phyloP scores from a whole-genome alignment of 2,113 vertebrate genomes.

The Festucalex cinctus region DNA sequence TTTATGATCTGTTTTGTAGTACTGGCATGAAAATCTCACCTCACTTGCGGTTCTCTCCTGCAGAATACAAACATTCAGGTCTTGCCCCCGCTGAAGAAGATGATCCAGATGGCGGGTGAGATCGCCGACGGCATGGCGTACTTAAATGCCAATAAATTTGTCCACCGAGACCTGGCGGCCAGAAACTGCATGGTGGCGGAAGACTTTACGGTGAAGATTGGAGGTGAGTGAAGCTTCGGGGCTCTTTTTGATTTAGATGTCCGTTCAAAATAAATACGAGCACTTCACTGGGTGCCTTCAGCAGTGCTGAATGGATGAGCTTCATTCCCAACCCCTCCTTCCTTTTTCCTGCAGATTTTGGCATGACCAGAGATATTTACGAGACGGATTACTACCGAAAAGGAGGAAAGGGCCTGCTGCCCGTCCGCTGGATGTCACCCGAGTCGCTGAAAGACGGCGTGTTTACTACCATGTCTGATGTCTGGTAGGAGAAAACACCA shows the following conservation, averaged over 20 bases:
- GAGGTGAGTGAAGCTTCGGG: conserved; percentile 74
- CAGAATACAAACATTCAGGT: conserved; percentile 81
- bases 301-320: conserved; percentile 35
- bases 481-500: conserved; percentile 80
- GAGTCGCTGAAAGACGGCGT: conserved; percentile 97
- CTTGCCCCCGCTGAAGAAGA: conserved; percentile 94
- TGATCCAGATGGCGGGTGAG: conserved; percentile 99
- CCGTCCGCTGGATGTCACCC: conserved; percentile 98
- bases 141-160: conserved; percentile 98
- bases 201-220: conserved; percentile 97
- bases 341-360: conserved; percentile 80
- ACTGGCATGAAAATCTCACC: neutral
- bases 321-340: conserved; percentile 26
- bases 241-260: neutral
- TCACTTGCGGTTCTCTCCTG: conserved; percentile 17
- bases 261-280: conserved; percentile 37
- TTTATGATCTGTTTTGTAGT: neutral
- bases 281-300: conserved; percentile 32
- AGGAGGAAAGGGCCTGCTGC: conserved; percentile 94
- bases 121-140: conserved; percentile 98
- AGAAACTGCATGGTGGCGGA: conserved; percentile 99
- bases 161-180: conserved; percentile 94
- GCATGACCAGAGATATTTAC: conserved; percentile 98
- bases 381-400: conserved; percentile 99
- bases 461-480: conserved; percentile 96